Evolutionary conservation across 2,797 vertebrate genomes (phyloP), one percentile per base, ranked within the genome.

Genomic region (Eulemur albifrons): DNA sequence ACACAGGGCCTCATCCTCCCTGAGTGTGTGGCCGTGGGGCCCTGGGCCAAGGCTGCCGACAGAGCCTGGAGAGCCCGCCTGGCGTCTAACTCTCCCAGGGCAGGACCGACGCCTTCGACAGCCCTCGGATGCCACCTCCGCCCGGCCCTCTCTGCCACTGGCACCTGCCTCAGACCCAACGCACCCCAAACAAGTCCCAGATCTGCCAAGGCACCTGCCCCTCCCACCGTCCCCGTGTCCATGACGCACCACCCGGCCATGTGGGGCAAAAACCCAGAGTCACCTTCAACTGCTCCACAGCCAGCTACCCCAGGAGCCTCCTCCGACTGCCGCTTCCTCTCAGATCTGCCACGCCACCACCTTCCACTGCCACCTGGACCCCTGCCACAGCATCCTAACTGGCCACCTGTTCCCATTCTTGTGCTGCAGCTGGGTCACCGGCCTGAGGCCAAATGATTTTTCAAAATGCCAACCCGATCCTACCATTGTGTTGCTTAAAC

Each of bases 31-130:
- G 48, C 88, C 2, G 0, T 59, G 65, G 0, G 85, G 77, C 38
- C 5, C 52, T 2, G 27, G 88, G 65, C 11, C 54, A 9, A 32
- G 43, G 21, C 80, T 30, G 61, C 80, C 0, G 0, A 70, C 4
- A 32, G 52, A 65, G 48, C n/a, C 11, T 1, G 59, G 45, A 38
- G 5, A 54, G 52, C 30, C n/a, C 0, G 5, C 38, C 77, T 4
- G 18, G 48, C 43, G n/a, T 38, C 50, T 1, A 21, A 27, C 13
- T 21, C 72, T 50, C 63, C 7, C 52, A 57, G 7, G 67, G 38
- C 20, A 65, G 23, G 15, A 25, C 10, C 0, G 0, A 86, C 0
- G 25, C 57, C 65, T 67, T 8, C 2, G 4, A 61, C 18, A 63
- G 93, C 50, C 25, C 73, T 84, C 12, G 38, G 43, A 38, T 43